phyloP scores from a whole-genome alignment of 1,140 invertebrate species.

The Eulimnadia texana region DNA sequence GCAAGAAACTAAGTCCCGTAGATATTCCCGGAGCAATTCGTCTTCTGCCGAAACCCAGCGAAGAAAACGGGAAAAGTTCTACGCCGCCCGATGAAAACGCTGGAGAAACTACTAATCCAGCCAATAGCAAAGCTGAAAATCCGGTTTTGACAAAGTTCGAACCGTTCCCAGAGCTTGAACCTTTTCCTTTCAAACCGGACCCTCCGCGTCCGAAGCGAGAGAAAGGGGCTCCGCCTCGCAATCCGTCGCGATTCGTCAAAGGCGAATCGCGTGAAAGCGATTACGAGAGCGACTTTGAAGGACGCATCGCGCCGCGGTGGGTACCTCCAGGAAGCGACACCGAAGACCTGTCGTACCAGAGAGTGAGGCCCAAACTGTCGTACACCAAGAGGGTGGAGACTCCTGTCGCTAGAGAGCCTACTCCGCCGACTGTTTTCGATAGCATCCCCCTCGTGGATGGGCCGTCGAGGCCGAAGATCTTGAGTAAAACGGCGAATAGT shows the following conservation, averaged over 20 bases:
- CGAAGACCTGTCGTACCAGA: conserved; percentile 37
- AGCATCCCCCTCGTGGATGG: conserved; percentile 10
- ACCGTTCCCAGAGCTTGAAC: conserved; percentile 27
- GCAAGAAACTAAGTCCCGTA: conserved; percentile 36
- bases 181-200: conserved; percentile 34
- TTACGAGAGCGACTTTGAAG: conserved; percentile 57
- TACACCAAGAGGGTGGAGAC: neutral
- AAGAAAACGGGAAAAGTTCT: conserved; percentile 6
- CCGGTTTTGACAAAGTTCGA: conserved; percentile 4
- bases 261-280: conserved; percentile 53
- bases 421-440: conserved; percentile 16
- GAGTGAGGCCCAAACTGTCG: conserved; percentile 27
- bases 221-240: conserved; percentile 32
- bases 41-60: conserved; percentile 35
- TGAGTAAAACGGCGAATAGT: neutral
- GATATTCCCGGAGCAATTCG: conserved; percentile 47
- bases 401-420: conserved; percentile 6
- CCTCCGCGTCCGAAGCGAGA: conserved; percentile 22
- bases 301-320: conserved; percentile 43
- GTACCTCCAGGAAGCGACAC: conserved; percentile 47
- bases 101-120: conserved; percentile 1
- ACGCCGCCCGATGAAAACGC: conserved; percentile 11
- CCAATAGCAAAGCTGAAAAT: no score
- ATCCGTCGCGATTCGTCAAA: conserved; percentile 48
- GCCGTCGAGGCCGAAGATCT: conserved; percentile 11